Base-by-base conservation (phyloP, 2,888 invertebrate genomes). In the Drosophila putrida region DNA sequence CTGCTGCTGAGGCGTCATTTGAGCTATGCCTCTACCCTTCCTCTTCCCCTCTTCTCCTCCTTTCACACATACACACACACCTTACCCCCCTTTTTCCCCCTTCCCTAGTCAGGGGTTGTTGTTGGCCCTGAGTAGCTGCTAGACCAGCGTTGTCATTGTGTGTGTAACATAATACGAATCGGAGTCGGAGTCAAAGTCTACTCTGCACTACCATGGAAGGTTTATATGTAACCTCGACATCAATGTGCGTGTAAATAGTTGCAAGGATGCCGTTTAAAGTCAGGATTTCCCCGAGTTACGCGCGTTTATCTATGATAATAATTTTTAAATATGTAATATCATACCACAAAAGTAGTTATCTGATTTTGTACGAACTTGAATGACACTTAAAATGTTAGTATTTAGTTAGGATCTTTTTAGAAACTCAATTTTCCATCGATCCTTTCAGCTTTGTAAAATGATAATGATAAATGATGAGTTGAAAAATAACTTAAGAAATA, bases 1-100 rank as follows among this genome's bases (percentile, higher is more conserved):
- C 90, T 85, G 82, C 86, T 75, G 77, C 86, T 88, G 89, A 62
- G 66, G 75, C 75, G 89, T 69, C 74, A 85, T 85, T 88, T 82
- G 89, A 85, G 85, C 82, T 64, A 47, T 61, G 50, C 54, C 59
- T 57, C n/a, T 36, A 28, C 33, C 44, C 27, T 4, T 15, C 60
- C 59, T 6, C 38, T 27, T n/a, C 25, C 31, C 13, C 54, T 8
- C 10, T 25, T 27, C 20, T 20, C 2, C 31, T n/a, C 54, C 6
- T 9, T 25, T 27, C 20, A 2, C 2, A 20, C 20, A 20, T 1
- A 20, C 41, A 11, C 41, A 5, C 15, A 1, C 54, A 11, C 44
- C 49, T 35, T 49, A 31, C 6, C 6, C 15, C 33, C 35, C 44
- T 11, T 13, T 39, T 10, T 4, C 13, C 9, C 15, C n/a, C n/a